Evolutionary conservation across 2,797 vertebrate species (phyloP), one percentile per base, ranked within the genome.

Genomic region (Trachops cirrhosus): DNA sequence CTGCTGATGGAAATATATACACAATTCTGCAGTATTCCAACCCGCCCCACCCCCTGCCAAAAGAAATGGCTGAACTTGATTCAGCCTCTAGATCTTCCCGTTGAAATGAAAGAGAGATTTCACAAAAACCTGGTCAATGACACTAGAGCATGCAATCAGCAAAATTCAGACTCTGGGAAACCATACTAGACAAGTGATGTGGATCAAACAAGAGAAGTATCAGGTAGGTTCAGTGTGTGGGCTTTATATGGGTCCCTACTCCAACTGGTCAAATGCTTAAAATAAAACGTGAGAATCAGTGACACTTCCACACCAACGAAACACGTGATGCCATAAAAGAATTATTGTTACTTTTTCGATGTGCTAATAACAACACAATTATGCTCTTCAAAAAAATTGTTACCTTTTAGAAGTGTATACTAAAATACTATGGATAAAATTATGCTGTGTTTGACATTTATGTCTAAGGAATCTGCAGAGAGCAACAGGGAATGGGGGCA

Each of bases 31-130:
- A 89, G 14, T 26, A 41, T 29, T 32, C 5, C 46, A n/a, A 22
- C 19, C 37, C 3, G 3, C 70, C 37, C 70, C 39, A 6, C 22
- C 70, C 22, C 37, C 70, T 6, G 4, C 52, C n/a, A 15, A 34
- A 85, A 80, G 86, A 54, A 26, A 59, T 73, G 46, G 26, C 22
- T 78, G 37, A 41, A 50, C 41, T 34, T 88, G 39, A 84, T 34
- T 37, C 39, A 71, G 11, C 46, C 39, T 59, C 39, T 78, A 48
- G 26, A 41, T 22, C n/a, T 26, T 87, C 39, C 29, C 24, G 9
- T 59, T 39, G 37, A 88, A 95, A 79, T 68, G 46, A 90, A 86
- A 73, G 32, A 87, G 32, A 68, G 10, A 88, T 71, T 94, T 94
- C 54, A 78, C 41, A 92, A n/a, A 26, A 74, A 68, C 24, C 3